Percentiles rank a stretch among this genome's conserved stretches.
phyloP scores from a whole-genome alignment of 2,888 invertebrate species.

The Himalopsyche anomala region DNA sequence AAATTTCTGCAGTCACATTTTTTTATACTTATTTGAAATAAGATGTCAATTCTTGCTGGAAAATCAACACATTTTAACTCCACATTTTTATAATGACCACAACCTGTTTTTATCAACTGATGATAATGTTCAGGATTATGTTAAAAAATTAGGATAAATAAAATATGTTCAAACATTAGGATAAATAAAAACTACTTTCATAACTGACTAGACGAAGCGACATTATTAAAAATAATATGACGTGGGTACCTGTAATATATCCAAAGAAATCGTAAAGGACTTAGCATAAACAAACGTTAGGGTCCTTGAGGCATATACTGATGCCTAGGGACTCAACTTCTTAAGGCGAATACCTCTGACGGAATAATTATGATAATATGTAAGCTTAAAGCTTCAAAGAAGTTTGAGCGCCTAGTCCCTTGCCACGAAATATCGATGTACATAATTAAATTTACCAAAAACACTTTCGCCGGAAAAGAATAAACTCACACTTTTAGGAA shows the following conservation, averaged over 20 bases:
- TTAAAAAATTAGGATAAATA: no score
- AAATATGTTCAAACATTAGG: no score
- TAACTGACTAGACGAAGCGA: not conserved
- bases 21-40: no score
- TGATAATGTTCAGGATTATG: no score
- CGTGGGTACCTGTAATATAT: constrained; percentile 3
- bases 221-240: not conserved
- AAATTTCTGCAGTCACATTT: no score
- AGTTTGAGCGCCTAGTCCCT: constrained; percentile 11
- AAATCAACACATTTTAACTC: no score
- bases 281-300: constrained; percentile 45
- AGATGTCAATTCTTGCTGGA: no score
- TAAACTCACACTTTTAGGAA: not conserved
- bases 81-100: no score
- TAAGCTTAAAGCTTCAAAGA: constrained; percentile 47
- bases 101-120: no score
- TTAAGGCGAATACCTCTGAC: constrained; percentile 45
- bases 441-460: constrained; percentile 42
- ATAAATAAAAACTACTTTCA: not conserved
- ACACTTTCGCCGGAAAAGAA: constrained; percentile 31
- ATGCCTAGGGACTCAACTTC: constrained; percentile 29
- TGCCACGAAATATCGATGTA: constrained; percentile 34
- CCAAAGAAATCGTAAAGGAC: constrained; percentile 44
- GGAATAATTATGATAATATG: constrained; percentile 51
- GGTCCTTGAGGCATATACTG: constrained; percentile 29